These are phyloP conservation scores for Cyphomyrus plagiostoma DNA, from an alignment of 2,113 vertebrate genomes.

Conservation along the genomic window DNA sequence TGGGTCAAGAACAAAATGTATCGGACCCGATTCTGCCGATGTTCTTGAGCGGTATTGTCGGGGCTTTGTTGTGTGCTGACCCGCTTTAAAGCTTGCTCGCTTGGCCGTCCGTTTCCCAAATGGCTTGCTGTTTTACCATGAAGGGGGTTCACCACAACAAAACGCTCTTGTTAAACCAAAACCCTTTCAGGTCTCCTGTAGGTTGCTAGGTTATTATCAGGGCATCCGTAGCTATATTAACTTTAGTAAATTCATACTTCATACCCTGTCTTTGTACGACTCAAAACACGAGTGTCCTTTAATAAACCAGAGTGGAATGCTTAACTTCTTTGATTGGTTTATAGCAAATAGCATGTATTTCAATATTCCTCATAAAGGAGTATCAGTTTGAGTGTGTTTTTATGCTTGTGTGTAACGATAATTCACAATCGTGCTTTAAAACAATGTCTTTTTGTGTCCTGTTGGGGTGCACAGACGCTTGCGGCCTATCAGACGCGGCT, in stretches of 20 bases:
- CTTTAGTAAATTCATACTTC: not conserved
- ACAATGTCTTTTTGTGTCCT: slow-evolving; percentile 33
- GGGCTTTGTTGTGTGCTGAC: slow-evolving; percentile 9
- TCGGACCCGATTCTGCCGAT: not conserved
- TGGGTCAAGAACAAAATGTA: not conserved
- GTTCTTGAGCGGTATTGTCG: slow-evolving; percentile 1
- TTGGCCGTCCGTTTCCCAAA: not conserved
- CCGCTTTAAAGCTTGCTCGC: not conserved
- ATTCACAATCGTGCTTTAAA: slow-evolving; percentile 49
- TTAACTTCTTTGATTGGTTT: slow-evolving; percentile 45
- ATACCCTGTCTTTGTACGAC: not conserved
- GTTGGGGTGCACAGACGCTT: slow-evolving; percentile 72
- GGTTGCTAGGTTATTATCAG: not conserved
- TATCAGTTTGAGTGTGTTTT: slow-evolving; percentile 45
- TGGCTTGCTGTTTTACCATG: not conserved
- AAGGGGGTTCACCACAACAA: not conserved
- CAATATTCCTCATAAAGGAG: slow-evolving; percentile 27
- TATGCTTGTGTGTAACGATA: slow-evolving; percentile 55
- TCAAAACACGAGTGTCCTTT: not conserved
- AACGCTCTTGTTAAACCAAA: not conserved
- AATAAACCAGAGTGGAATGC: not conserved
- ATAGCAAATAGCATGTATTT: slow-evolving; percentile 31
- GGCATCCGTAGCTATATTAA: not conserved
- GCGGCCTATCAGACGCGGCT: slow-evolving; percentile 93
- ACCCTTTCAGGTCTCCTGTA: not conserved